These are phyloP conservation scores for Pangasius sanitwongsei DNA, from an alignment of 2,797 vertebrate genomes.

Conservation along the genomic window DNA sequence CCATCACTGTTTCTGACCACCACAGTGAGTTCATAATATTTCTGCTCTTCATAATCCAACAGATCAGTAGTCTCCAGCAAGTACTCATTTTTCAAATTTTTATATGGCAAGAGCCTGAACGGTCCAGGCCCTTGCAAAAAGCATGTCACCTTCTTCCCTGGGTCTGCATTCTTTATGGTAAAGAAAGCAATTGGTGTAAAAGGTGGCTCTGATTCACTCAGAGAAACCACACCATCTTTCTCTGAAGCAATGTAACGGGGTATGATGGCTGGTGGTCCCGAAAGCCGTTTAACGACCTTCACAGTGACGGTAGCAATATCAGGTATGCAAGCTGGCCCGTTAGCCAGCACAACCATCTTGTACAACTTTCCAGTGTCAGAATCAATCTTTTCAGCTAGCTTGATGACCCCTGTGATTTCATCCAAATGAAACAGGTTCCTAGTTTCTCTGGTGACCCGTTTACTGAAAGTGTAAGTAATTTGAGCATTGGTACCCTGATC, in stretches of 20 bases:
- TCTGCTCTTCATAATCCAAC: slow-evolving; percentile 89
- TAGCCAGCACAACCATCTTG: slow-evolving; percentile 89
- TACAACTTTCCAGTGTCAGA: slow-evolving; percentile 78
- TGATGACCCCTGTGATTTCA: slow-evolving; percentile 83
- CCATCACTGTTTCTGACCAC: slow-evolving; percentile 81
- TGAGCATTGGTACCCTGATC: slow-evolving; percentile 91
- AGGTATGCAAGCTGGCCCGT: slow-evolving; percentile 92
- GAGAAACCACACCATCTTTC: slow-evolving; percentile 83
- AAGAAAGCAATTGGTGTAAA: slow-evolving; percentile 95
- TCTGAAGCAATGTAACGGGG: slow-evolving; percentile 92
- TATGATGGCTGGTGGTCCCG: slow-evolving; percentile 85
- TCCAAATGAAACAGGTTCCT: slow-evolving; percentile 88
- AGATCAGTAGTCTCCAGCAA: slow-evolving; percentile 89
- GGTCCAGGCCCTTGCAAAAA: slow-evolving; percentile 88
- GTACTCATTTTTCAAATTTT: slow-evolving; percentile 87
- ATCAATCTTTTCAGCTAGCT: slow-evolving; percentile 82
- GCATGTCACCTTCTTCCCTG: slow-evolving; percentile 84
- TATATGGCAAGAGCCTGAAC: slow-evolving; percentile 88
- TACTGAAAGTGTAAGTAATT: slow-evolving; percentile 92
- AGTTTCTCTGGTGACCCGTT: slow-evolving; percentile 85
- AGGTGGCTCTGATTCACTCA: slow-evolving; percentile 90
- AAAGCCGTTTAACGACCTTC: slow-evolving; percentile 83
- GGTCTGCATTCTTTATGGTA: slow-evolving; percentile 87
- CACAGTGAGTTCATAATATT: slow-evolving; percentile 85
- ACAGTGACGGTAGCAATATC: slow-evolving; percentile 85